Evolutionary conservation across 2,797 vertebrate genomes (phyloP).

Genomic region (Poliocrania exsul): DNA sequence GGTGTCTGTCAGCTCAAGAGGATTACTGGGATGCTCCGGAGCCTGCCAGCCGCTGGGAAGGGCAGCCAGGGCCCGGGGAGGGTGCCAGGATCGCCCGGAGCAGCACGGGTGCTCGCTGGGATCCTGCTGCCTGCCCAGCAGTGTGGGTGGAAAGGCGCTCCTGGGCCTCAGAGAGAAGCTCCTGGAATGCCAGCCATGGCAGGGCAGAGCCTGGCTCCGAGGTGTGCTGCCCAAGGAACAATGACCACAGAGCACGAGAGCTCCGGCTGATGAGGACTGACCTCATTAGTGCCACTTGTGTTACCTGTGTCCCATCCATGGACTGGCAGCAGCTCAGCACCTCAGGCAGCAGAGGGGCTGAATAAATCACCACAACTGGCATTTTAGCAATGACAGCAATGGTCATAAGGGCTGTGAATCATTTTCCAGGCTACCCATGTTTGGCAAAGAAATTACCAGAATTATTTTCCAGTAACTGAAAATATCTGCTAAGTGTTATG

Average conservation of each 20-base stretch:
- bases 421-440: neutral
- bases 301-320: accelerated
- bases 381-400: neutral
- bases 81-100: neutral
- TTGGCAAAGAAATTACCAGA: neutral
- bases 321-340: neutral
- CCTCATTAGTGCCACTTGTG: neutral
- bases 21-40: neutral
- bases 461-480: neutral
- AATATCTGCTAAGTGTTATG: neutral
- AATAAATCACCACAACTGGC: neutral
- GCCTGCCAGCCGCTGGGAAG: neutral
- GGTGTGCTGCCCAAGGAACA: neutral
- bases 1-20: neutral
- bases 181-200: accelerated
- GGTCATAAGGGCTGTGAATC: neutral
- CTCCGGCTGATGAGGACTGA: neutral
- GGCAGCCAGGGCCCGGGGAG: neutral
- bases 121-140: accelerated
- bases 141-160: neutral
- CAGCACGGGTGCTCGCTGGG: neutral
- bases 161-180: neutral
- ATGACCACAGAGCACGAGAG: neutral
- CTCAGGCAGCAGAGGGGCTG: neutral
- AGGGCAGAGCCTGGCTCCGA: neutral